Evolutionary conservation across 64 coral and sea anemone genomes (phyloP).

Genomic region (Montipora foliosa): DNA sequence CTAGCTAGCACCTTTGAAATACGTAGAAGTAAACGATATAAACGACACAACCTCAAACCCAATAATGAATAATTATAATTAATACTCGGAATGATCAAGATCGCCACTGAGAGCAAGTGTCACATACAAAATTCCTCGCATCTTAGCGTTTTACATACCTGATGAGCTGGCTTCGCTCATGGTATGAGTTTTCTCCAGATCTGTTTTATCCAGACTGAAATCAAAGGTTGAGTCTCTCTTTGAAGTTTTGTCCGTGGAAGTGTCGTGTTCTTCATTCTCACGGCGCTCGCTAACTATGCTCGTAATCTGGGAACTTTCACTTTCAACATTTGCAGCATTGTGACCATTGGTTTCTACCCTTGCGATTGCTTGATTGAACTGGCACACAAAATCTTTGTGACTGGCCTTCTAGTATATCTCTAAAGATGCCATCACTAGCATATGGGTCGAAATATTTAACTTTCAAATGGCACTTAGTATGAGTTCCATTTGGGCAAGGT

Average conservation of each 20-base stretch:
- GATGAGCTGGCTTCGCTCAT: not conserved
- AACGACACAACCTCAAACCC: not conserved
- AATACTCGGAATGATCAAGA: not conserved
- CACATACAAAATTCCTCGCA: not conserved
- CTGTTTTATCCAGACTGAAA: not conserved
- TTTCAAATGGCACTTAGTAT: not conserved
- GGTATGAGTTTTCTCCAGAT: not conserved
- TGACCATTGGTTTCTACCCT: not conserved
- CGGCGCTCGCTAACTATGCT: not conserved
- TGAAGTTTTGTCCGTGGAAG: not conserved
- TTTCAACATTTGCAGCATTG: not conserved
- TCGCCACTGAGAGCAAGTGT: too few species aligned
- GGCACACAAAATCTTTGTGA: not conserved
- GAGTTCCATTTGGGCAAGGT: not conserved
- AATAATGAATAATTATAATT: not conserved
- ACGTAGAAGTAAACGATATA: not conserved
- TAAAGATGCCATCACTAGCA: conserved; percentile 1
- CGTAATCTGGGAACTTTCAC: not conserved
- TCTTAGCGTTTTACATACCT: not conserved
- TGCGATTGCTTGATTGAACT: not conserved
- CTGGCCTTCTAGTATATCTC: not conserved
- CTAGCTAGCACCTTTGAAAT: not conserved
- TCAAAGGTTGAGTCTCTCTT: not conserved
- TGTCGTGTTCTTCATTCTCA: not conserved
- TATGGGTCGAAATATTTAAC: not conserved